phyloP scores from a whole-genome alignment of 2,113 vertebrate genomes.

The Ivindomyrus marchei region DNA sequence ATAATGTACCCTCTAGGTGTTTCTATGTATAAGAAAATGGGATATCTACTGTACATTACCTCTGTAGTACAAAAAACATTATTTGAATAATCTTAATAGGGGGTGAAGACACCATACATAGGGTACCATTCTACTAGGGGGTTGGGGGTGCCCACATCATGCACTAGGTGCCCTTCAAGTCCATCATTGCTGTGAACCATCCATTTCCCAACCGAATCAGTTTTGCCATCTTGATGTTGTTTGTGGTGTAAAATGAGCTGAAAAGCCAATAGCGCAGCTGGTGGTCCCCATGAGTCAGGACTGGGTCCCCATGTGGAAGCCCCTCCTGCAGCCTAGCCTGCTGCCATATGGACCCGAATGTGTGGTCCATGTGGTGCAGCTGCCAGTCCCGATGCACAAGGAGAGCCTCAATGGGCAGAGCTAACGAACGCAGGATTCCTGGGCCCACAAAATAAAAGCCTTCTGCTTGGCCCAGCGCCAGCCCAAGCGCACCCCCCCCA shows the following conservation, averaged over 20 bases:
- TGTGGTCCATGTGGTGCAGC: conserved; percentile 7
- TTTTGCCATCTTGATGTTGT: not conserved
- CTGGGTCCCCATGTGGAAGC: not conserved
- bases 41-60: not conserved
- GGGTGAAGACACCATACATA: not conserved
- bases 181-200: not conserved
- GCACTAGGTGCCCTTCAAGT: not conserved
- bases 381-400: not conserved
- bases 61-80: not conserved
- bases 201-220: not conserved
- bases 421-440: conserved; percentile 15
- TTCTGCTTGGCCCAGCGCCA: not conserved
- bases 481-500: not conserved
- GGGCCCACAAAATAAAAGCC: conserved; percentile 8
- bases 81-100: not conserved
- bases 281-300: not conserved
- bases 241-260: not conserved
- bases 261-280: not conserved
- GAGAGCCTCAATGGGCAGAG: not conserved
- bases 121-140: not conserved
- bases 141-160: not conserved
- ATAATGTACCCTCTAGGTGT: not conserved
- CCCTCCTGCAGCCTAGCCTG: not conserved
- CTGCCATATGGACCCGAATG: conserved; percentile 7
- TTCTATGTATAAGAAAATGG: not conserved